These are phyloP conservation scores for Probosciger aterrimus DNA, from an alignment of 2,113 vertebrate species.

Conservation along the genomic window DNA sequence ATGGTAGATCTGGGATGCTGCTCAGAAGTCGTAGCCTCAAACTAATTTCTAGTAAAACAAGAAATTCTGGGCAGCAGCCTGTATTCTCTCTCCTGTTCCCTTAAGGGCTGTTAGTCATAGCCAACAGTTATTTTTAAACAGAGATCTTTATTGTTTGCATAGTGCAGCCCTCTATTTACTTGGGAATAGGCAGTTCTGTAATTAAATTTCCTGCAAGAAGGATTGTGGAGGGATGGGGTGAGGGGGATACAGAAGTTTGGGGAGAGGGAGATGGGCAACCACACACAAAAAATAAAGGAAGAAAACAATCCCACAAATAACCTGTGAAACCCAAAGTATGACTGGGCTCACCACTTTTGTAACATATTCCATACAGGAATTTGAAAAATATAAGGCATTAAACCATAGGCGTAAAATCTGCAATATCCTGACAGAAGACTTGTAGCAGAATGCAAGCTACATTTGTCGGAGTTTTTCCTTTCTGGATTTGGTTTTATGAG, in stretches of 20 bases:
- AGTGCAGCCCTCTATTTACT: neutral
- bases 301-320: neutral
- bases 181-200: neutral
- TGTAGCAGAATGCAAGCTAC: neutral
- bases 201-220: slow-evolving; percentile 6
- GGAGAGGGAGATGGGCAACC: neutral
- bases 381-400: neutral
- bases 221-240: neutral
- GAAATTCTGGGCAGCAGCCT: neutral
- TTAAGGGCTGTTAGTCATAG: neutral
- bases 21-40: neutral
- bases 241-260: neutral
- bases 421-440: neutral
- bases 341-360: neutral
- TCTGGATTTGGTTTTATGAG: neutral
- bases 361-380: neutral
- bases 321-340: neutral
- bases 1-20: neutral
- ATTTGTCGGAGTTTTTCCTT: neutral
- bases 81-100: neutral
- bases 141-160: neutral
- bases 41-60: neutral
- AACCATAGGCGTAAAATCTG: slow-evolving; percentile 1
- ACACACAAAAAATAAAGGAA: neutral
- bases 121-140: slow-evolving; percentile 15